Evolutionary conservation across 2,113 vertebrate species (phyloP).

Genomic region (Megaleporinus macrocephalus): DNA sequence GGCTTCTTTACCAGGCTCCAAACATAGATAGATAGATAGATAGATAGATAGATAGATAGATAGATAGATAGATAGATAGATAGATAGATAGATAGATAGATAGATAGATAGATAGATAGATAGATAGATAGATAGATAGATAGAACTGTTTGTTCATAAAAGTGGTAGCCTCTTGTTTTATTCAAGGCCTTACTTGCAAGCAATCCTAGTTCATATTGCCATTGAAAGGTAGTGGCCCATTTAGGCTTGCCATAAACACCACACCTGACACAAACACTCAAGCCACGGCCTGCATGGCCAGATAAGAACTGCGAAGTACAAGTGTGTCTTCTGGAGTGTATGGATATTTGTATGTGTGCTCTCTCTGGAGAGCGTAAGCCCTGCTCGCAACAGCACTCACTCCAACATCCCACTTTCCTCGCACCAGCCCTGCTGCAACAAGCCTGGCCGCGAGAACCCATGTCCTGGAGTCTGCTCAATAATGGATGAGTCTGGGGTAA

Average conservation of each 20-base stretch:
- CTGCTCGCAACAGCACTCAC: conserved; percentile 29
- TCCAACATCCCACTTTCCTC: conserved; percentile 28
- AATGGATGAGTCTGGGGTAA: conserved; percentile 55
- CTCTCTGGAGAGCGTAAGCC: conserved; percentile 33
- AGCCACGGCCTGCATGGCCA: neutral
- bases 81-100: too few species aligned
- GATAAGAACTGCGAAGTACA: conserved; percentile 4
- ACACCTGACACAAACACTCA: conserved; percentile 8
- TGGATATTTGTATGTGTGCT: neutral
- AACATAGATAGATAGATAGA: too few species aligned
- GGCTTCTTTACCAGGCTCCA: too few species aligned
- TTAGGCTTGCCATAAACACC: neutral
- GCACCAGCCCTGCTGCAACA: neutral
- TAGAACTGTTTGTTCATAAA: neutral
- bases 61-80: too few species aligned
- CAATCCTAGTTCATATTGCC: neutral
- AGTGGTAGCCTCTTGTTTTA: neutral
- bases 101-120: too few species aligned
- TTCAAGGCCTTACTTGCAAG: neutral
- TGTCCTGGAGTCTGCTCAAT: conserved; percentile 53
- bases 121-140: too few species aligned
- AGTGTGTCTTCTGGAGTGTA: neutral
- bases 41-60: too few species aligned
- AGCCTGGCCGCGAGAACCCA: conserved; percentile 35
- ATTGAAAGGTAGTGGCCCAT: neutral